These are phyloP conservation scores for Cariama cristata DNA, from an alignment of 2,113 vertebrate genomes.

Conservation along the genomic window DNA sequence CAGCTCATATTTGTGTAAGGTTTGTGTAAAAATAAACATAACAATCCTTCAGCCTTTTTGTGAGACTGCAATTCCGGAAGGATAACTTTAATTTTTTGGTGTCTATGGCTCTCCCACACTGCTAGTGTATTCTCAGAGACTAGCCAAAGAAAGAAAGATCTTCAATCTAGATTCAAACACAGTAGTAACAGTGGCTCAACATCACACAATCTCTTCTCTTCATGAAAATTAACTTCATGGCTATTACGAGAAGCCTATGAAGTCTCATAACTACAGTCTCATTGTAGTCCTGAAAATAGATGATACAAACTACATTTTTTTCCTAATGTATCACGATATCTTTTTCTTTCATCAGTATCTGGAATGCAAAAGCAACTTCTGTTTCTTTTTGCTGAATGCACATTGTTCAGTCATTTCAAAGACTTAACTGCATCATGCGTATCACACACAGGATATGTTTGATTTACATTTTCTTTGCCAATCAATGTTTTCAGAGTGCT, in stretches of 20 bases:
- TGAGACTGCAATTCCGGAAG: not conserved
- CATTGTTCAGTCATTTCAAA: not conserved
- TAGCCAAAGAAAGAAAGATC: not conserved
- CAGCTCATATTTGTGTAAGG: not conserved
- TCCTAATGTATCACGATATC: not conserved
- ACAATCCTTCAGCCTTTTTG: not conserved
- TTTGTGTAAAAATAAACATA: not conserved
- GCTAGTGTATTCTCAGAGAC: not conserved
- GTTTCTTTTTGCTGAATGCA: not conserved
- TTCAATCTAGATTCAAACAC: not conserved
- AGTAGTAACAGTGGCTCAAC: not conserved
- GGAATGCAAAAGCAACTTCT: not conserved
- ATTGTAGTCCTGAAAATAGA: not conserved
- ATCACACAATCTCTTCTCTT: not conserved
- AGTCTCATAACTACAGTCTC: not conserved
- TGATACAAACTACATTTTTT: accelerated
- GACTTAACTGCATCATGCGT: not conserved
- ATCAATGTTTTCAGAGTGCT: not conserved
- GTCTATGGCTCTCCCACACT: not conserved
- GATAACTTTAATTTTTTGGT: not conserved
- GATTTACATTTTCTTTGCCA: not conserved
- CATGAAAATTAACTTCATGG: not conserved
- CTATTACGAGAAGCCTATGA: not conserved
- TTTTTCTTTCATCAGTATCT: not conserved
- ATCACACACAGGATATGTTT: not conserved